Conservation (phyloP, 1,140 invertebrate genomes). For the Maniola jurtina region DNA sequence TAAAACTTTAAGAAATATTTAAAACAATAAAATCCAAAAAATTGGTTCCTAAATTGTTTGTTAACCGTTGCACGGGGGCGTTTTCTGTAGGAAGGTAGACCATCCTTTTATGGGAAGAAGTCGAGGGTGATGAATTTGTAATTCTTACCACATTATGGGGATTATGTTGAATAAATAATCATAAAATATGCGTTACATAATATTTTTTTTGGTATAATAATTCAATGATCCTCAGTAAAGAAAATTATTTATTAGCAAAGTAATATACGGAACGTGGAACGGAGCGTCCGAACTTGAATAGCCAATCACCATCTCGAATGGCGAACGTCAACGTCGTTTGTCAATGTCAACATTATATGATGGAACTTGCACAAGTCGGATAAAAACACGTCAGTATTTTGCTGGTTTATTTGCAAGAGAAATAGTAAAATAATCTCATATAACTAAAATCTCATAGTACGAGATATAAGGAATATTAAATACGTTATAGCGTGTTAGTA, state of each 20-base stretch:
- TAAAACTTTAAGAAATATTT: no score
- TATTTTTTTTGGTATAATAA: no score
- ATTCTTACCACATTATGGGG: constrained; percentile 2
- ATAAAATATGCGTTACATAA: no score
- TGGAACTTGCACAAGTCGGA: constrained; percentile 38
- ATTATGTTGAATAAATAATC: background rate
- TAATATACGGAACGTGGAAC: constrained; percentile 7
- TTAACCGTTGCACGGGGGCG: constrained; percentile 4
- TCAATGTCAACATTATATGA: constrained; percentile 34
- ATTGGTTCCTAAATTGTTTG: background rate
- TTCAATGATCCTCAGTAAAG: no score
- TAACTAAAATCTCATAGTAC: background rate
- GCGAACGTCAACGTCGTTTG: background rate
- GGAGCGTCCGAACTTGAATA: constrained; percentile 18
- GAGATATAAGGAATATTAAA: background rate
- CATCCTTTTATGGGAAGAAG: constrained; percentile 20
- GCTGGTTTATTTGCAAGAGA: constrained; percentile 15
- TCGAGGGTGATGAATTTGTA: constrained; percentile 3
- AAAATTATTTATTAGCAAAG: background rate
- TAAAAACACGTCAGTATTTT: constrained; percentile 61
- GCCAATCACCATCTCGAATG: background rate
- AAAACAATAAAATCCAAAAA: background rate
- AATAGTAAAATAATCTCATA: background rate
- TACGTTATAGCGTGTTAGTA: background rate
- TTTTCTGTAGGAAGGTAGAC: constrained; percentile 10